Evolutionary conservation across 2,113 vertebrate species (phyloP).

Genomic region (Heptranchias perlo): DNA sequence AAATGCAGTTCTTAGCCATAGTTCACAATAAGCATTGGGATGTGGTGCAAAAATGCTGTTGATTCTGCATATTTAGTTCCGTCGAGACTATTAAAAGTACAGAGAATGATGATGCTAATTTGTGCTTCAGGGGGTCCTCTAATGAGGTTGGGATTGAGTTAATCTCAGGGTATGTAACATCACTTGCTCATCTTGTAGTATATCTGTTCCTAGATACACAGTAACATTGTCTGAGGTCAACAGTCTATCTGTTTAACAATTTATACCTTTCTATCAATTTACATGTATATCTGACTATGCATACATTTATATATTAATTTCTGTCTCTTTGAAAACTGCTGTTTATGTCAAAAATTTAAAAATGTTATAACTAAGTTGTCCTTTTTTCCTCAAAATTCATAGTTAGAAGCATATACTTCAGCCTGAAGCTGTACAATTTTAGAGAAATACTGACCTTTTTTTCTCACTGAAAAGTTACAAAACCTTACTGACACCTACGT

Average conservation of each 20-base stretch:
- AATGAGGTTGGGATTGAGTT: constrained; percentile 4
- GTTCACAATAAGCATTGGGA: neutral
- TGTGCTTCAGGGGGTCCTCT: neutral
- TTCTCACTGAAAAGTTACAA: constrained; percentile 20
- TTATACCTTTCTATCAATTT: neutral
- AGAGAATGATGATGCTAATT: neutral
- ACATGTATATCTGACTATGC: neutral
- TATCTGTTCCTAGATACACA: neutral
- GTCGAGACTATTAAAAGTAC: neutral
- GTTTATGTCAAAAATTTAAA: neutral
- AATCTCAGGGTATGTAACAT: neutral
- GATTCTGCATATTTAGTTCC: neutral
- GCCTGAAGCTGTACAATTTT: neutral
- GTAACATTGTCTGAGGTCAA: too few species aligned
- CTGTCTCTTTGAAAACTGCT: neutral
- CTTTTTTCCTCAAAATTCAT: neutral
- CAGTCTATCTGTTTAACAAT: neutral
- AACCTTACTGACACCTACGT: neutral
- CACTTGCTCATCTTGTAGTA: neutral
- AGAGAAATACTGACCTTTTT: neutral
- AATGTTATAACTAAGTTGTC: neutral
- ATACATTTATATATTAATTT: neutral
- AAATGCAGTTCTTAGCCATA: neutral
- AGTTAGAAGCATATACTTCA: neutral
- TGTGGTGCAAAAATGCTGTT: neutral